Percentiles rank a stretch among this genome's conserved stretches.
phyloP scores from a whole-genome alignment of 2,113 vertebrate genomes.

The Myotis lucifugus region DNA sequence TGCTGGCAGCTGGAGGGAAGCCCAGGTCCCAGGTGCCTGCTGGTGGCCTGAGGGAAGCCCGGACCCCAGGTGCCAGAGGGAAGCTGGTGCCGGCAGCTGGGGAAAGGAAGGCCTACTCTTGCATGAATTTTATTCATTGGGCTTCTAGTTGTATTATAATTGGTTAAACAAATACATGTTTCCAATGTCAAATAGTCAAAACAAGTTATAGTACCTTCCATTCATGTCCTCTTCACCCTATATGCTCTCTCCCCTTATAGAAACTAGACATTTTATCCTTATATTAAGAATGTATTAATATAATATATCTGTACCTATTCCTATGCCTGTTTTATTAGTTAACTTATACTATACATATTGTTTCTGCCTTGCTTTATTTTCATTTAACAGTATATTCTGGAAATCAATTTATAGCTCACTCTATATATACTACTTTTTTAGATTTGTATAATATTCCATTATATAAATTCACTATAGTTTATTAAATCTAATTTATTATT shows the following conservation, averaged over 20 bases:
- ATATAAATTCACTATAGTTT: background rate
- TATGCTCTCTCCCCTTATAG: background rate
- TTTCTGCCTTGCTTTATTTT: background rate
- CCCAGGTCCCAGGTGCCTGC: too few species aligned
- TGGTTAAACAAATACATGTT: background rate
- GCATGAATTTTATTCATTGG: too few species aligned
- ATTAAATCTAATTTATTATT: background rate
- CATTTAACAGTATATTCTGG: background rate
- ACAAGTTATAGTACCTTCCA: background rate
- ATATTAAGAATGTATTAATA: background rate
- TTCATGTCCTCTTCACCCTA: background rate
- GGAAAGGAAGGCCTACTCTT: too few species aligned
- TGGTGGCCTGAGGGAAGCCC: too few species aligned
- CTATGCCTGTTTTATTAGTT: background rate
- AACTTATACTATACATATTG: background rate
- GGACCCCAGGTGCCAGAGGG: too few species aligned
- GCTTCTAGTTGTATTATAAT: background rate
- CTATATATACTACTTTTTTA: background rate
- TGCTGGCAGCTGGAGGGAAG: too few species aligned
- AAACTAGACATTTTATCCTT: background rate
- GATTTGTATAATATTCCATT: background rate
- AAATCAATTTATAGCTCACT: background rate
- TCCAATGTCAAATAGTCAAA: background rate
- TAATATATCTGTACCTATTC: background rate
- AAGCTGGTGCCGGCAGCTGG: too few species aligned